Percentiles rank a stretch among this genome's conserved stretches.
phyloP scores from a whole-genome alignment of 2,888 invertebrate species.

The Anoplius nigerrimus region DNA sequence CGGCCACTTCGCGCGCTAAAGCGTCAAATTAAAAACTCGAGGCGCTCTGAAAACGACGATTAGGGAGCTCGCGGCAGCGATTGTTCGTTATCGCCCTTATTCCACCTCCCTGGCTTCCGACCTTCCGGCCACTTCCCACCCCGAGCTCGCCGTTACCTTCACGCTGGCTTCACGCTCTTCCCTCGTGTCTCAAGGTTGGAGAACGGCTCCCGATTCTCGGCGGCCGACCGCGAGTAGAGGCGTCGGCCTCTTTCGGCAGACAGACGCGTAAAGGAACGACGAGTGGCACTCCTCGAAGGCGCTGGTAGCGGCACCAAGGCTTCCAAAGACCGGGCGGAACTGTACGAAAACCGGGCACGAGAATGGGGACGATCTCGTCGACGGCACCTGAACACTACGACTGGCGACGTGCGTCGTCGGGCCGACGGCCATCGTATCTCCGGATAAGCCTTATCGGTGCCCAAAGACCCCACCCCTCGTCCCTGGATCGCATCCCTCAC shows the following conservation, averaged over 20 bases:
- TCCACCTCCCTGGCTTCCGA: slow-evolving; percentile 38
- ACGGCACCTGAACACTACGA: slow-evolving; percentile 66
- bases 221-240: slow-evolving; percentile 16
- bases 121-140: slow-evolving; percentile 11
- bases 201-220: slow-evolving; percentile 3
- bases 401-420: slow-evolving; percentile 58
- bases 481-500: slow-evolving; percentile 52
- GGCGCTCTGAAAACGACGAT: slow-evolving; percentile 55
- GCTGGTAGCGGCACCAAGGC: too few species aligned
- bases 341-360: slow-evolving; percentile 9
- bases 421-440: slow-evolving; percentile 62
- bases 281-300: neutral
- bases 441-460: slow-evolving; percentile 68
- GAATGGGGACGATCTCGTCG: slow-evolving; percentile 46
- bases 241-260: slow-evolving; percentile 33
- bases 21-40: slow-evolving; percentile 68
- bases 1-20: slow-evolving; percentile 60
- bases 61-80: slow-evolving; percentile 41
- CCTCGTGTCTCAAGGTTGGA: neutral
- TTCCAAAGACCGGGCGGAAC: too few species aligned
- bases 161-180: slow-evolving; percentile 10
- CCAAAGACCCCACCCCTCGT: slow-evolving; percentile 59
- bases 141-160: slow-evolving; percentile 3
- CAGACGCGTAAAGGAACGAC: slow-evolving; percentile 32
- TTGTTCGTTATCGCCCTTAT: slow-evolving; percentile 49